These are phyloP conservation scores for Falco naumanni DNA, from an alignment of 2,797 vertebrate species.

Conservation along the genomic window DNA sequence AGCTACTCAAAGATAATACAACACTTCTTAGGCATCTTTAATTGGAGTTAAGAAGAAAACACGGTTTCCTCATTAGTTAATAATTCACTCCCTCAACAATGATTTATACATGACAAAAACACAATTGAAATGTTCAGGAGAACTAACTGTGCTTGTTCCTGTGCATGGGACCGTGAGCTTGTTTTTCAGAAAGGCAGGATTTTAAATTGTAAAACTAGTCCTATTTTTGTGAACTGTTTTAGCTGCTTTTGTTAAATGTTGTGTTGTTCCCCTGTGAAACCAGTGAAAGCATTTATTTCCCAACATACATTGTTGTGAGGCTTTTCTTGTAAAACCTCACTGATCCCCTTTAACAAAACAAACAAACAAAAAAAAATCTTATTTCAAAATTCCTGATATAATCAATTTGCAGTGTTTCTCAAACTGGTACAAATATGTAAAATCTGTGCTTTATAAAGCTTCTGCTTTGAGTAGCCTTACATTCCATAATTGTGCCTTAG, in stretches of 20 bases:
- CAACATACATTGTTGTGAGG: conserved; percentile 3
- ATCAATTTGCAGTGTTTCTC: conserved; percentile 55
- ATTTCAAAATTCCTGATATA: conserved; percentile 55
- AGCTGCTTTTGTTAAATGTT: conserved; percentile 70
- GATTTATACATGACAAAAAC: conserved; percentile 61
- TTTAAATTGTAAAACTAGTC: conserved; percentile 64
- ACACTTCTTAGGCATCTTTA: conserved; percentile 71
- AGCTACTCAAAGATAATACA: conserved; percentile 79
- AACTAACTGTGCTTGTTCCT: conserved; percentile 73
- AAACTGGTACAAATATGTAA: conserved; percentile 75
- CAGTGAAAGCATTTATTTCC: conserved; percentile 51
- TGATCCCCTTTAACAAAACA: conserved; percentile 66
- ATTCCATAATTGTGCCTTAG: conserved; percentile 66
- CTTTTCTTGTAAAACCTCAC: conserved; percentile 42
- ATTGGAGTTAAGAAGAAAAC: conserved; percentile 66
- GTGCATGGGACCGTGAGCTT: conserved; percentile 42
- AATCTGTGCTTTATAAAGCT: conserved; percentile 76
- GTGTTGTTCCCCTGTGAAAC: conserved; percentile 57
- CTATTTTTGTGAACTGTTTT: conserved; percentile 29
- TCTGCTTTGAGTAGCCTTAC: conserved; percentile 78
- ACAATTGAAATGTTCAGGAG: conserved; percentile 58
- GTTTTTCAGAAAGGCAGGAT: conserved; percentile 62
- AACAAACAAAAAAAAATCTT: conserved; percentile 31
- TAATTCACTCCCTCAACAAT: conserved; percentile 51
- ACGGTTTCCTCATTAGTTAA: conserved; percentile 54